phyloP scores from a whole-genome alignment of 2,888 invertebrate genomes.

The Pseudococcus viburni region DNA sequence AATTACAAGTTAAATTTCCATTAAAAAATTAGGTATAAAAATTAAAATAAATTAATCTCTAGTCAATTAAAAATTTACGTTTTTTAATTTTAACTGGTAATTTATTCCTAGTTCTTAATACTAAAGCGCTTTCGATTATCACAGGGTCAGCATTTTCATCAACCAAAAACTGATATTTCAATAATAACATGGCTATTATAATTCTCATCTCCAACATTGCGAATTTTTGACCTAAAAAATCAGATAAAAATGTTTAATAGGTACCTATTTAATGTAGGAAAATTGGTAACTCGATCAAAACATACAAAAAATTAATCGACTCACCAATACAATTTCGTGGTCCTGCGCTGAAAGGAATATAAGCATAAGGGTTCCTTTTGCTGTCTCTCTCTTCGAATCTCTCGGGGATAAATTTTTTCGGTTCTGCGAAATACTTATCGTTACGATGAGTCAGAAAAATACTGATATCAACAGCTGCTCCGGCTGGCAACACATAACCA shows the following conservation, averaged over 20 bases:
- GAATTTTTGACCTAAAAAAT: constrained; percentile 61
- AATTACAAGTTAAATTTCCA: too few species aligned
- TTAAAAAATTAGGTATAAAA: too few species aligned
- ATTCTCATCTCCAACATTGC: constrained; percentile 61
- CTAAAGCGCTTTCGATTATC: neutral
- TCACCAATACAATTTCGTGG: constrained; percentile 64
- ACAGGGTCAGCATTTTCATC: constrained; percentile 31
- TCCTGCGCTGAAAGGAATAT: constrained; percentile 66
- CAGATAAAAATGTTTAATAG: too few species aligned
- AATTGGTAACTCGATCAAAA: too few species aligned
- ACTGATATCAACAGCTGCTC: constrained; percentile 1
- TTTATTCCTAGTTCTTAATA: neutral
- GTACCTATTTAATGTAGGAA: too few species aligned
- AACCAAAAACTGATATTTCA: constrained; percentile 26
- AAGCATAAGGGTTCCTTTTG: constrained; percentile 34
- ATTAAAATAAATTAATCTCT: too few species aligned
- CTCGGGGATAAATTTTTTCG: constrained; percentile 59
- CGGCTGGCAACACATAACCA: constrained; percentile 58
- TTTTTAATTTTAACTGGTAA: neutral
- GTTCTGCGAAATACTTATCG: constrained; percentile 52
- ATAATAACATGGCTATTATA: constrained; percentile 15
- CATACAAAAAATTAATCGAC: neutral
- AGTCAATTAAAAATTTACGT: neutral
- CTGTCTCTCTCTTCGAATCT: constrained; percentile 38
- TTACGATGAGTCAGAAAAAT: constrained; percentile 59